Base-by-base conservation (phyloP, 2,888 invertebrate species). In the Perizoma affinitatum region DNA sequence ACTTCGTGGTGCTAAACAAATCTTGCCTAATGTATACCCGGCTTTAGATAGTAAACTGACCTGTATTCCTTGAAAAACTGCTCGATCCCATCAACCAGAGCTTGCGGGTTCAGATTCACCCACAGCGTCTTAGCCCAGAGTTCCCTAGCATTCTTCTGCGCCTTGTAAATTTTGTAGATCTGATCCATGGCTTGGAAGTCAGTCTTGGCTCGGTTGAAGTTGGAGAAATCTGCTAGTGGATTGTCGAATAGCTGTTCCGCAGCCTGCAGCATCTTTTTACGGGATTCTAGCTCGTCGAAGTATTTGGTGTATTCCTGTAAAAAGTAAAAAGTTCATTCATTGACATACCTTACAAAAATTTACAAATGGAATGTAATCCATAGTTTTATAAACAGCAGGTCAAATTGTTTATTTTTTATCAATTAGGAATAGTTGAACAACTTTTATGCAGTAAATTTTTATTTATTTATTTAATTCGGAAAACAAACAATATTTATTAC, bases 201-300 rank as follows among this genome's bases (percentile, higher is more conserved):
- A 0, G 85, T 73, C 76, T 94, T 95, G 0, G 95, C 90, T 36
- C 94, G 92, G 35, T 94, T 78, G 84, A 96, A 96, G 61, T 95
- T 95, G 0, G 96, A 95, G 76, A 97, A 98, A 81, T 97, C 96
- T 0, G 97, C 95, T 51, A 97, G 93, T 0, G 97, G 95, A 73
- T 98, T 95, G 74, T 97, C 97, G 83, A 98, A 98, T 4, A 98
- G 92, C 75, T 96, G 95, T 86, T 98, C 98, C 0, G 97, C 97
- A 58, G 88, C 86, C 76, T 92, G 91, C 0, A 93, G 80, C 1
- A 78, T 78, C 54, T 93, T 88, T 68, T 96, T 94, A 9, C 94
- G 94, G 0, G 83, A 81, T 76, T 97, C 97, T 7, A 96, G 76
- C 44, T 94, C 93, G 4, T 93, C 93, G 67, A 98, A 95, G 70